Evolutionary conservation across 1,140 invertebrate species (phyloP).

Genomic region (Drosophila sucinea): DNA sequence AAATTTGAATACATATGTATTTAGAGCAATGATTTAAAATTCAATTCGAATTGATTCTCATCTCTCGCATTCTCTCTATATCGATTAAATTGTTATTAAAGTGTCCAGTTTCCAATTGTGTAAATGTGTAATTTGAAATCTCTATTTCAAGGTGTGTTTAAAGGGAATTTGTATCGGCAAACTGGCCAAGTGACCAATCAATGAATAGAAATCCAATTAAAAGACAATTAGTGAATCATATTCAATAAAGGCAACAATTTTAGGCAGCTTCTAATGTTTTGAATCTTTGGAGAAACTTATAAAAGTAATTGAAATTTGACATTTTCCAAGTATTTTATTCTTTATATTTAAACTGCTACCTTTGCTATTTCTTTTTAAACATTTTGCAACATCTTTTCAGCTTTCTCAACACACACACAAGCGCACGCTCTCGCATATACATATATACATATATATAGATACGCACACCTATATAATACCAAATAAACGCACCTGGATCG

Average conservation of each 20-base stretch:
- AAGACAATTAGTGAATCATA: neutral
- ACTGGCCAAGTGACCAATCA: neutral
- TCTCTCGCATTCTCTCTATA: no score
- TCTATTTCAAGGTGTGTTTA: neutral
- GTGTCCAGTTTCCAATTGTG: no score
- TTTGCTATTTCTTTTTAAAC: neutral
- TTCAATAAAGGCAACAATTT: neutral
- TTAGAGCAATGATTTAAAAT: no score
- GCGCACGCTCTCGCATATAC: neutral
- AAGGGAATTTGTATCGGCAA: neutral
- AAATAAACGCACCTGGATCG: neutral
- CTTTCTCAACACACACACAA: constrained; percentile 2
- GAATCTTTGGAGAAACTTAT: no score
- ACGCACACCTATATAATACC: neutral
- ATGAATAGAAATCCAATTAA: no score
- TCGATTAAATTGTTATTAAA: no score
- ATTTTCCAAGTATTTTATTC: no score
- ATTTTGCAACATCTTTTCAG: neutral
- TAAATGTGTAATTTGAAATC: no score
- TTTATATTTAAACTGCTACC: no score
- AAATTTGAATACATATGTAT: neutral
- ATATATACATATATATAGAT: neutral
- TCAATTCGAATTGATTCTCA: no score
- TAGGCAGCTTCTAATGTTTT: no score
- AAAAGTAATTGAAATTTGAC: no score